Evolutionary conservation across 2,113 vertebrate species (phyloP).

Genomic region (Rhinichthys klamathensis): DNA sequence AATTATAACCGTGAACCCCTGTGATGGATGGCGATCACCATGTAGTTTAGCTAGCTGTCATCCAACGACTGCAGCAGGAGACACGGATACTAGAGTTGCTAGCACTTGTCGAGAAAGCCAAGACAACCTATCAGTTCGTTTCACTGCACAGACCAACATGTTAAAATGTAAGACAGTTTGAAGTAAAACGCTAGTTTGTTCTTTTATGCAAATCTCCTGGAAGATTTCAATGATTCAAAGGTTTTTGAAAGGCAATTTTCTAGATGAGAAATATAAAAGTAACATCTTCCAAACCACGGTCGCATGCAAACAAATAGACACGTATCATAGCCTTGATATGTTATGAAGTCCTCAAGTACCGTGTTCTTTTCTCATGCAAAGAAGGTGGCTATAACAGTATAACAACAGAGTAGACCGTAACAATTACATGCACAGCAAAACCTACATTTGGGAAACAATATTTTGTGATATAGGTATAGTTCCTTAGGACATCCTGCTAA

Average conservation of each 20-base stretch:
- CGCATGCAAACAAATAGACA: not conserved
- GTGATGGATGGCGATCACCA: constrained; percentile 36
- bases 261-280: not conserved
- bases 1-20: constrained; percentile 33
- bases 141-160: constrained; percentile 9
- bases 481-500: not conserved
- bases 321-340: not conserved
- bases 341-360: not conserved
- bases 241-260: not conserved
- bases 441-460: not conserved
- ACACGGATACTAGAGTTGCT: not conserved
- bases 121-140: not conserved
- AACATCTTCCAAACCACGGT: not conserved
- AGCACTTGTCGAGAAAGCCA: not conserved
- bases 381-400: not conserved
- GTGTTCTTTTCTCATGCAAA: not conserved
- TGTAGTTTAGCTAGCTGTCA: constrained; percentile 25
- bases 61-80: not conserved
- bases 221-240: not conserved
- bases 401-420: too few species aligned
- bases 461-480: too few species aligned
- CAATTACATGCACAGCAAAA: not conserved
- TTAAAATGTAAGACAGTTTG: constrained; percentile 2
- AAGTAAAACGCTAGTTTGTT: not conserved
- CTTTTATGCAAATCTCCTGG: not conserved